Conservation (phyloP, 2,113 vertebrate species). For the Circaetus gallicus region DNA sequence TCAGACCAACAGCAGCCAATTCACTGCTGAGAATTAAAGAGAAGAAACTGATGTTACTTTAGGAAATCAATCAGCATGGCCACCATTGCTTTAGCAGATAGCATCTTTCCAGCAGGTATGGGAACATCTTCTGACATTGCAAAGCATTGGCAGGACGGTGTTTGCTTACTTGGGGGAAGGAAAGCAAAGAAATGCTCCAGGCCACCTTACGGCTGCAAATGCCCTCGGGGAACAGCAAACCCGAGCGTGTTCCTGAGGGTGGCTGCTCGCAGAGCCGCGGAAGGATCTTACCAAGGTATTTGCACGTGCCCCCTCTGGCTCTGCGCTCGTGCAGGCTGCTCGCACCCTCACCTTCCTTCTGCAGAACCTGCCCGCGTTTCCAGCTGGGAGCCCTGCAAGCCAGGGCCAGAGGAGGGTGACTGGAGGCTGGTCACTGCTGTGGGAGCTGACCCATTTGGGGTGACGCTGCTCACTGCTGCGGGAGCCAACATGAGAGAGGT, state of each 20-base stretch:
- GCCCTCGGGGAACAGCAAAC: background rate
- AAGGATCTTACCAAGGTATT: background rate
- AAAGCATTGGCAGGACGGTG: background rate
- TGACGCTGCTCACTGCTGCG: background rate
- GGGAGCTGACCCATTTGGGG: background rate
- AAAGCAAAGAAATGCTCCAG: background rate
- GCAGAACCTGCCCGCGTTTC: fast-evolving
- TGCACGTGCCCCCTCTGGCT: background rate
- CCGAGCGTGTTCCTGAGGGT: background rate
- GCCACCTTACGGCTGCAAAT: background rate
- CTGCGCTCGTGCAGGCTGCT: background rate
- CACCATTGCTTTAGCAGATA: background rate
- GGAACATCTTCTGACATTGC: background rate
- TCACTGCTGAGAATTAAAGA: background rate
- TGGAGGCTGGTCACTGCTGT: background rate
- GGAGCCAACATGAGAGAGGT: background rate
- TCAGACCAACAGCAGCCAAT: background rate
- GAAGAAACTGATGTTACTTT: background rate
- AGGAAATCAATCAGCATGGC: background rate
- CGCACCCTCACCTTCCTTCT: background rate
- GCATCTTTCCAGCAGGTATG: background rate
- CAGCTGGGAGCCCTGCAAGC: background rate
- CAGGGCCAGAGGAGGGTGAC: background rate
- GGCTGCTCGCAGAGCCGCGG: fast-evolving
- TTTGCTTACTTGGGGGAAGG: background rate